Evolutionary conservation across 2,888 invertebrate species (phyloP).

Genomic region (Troilus luridus): DNA sequence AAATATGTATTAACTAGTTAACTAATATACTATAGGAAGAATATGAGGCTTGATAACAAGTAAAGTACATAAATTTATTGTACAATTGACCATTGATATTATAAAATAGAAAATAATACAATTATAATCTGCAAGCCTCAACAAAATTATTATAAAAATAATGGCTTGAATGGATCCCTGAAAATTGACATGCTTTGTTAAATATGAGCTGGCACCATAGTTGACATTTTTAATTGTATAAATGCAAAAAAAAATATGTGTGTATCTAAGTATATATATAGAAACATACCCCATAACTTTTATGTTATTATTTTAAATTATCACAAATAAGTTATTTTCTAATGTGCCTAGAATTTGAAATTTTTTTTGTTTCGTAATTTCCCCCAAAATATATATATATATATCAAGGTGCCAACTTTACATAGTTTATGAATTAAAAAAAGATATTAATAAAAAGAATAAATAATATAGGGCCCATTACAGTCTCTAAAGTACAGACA

Average conservation of each 20-base stretch:
- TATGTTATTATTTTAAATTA: not conserved
- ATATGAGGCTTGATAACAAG: constrained; percentile 38
- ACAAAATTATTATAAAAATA: constrained; percentile 43
- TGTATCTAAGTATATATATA: not conserved
- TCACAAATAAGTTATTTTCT: not conserved
- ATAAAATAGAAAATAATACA: constrained; percentile 41
- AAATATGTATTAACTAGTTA: constrained; percentile 16
- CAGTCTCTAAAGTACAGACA: constrained; percentile 21
- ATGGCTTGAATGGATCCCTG: constrained; percentile 44
- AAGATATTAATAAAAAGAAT: not conserved
- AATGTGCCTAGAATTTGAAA: not conserved
- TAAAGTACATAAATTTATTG: constrained; percentile 49
- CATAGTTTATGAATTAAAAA: not conserved
- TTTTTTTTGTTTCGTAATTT: not conserved
- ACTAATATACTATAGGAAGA: not conserved
- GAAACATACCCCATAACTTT: not conserved
- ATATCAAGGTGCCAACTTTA: constrained; percentile 29
- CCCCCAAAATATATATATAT: not conserved
- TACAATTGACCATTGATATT: constrained; percentile 55
- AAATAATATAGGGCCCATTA: constrained; percentile 41
- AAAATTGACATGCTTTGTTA: constrained; percentile 47
- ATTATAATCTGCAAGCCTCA: constrained; percentile 42
- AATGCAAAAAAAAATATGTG: not conserved
- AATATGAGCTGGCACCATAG: constrained; percentile 21
- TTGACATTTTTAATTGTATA: not conserved